phyloP scores from a whole-genome alignment of 2,797 vertebrate species.

The Kryptolebias ocellatus region DNA sequence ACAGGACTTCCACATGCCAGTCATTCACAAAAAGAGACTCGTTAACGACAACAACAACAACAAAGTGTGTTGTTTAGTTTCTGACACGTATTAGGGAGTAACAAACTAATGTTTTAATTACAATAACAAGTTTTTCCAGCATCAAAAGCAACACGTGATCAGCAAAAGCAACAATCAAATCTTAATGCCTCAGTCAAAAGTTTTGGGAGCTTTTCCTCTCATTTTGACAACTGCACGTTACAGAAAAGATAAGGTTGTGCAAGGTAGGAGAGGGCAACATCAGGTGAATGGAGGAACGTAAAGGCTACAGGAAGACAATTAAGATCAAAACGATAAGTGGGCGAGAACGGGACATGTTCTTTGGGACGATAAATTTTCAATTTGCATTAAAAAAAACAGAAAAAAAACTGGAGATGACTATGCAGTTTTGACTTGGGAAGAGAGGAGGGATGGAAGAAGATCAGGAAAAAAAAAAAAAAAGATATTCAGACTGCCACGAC shows the following conservation, averaged over 20 bases:
- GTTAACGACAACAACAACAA: not conserved
- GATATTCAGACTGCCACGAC: no score
- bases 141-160: not conserved
- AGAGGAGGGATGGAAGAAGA: not conserved
- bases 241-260: constrained; percentile 10
- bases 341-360: constrained; percentile 12
- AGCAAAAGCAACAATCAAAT: not conserved
- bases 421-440: constrained; percentile 30
- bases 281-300: constrained; percentile 22
- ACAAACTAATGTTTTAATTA: not conserved
- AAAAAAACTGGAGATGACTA: constrained; percentile 30
- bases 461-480: constrained; percentile 21
- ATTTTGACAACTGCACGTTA: no score
- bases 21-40: not conserved
- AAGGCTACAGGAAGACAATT: constrained; percentile 38
- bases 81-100: not conserved
- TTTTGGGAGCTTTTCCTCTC: not conserved
- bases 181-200: not conserved
- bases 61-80: not conserved
- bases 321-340: constrained; percentile 48
- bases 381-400: constrained; percentile 14
- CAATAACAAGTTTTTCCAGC: not conserved
- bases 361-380: constrained; percentile 41
- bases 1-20: constrained; percentile 21
- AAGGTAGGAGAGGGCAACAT: constrained; percentile 19